These are phyloP conservation scores for Pelusios castaneus DNA, from an alignment of 2,113 vertebrate species.

Conservation along the genomic window DNA sequence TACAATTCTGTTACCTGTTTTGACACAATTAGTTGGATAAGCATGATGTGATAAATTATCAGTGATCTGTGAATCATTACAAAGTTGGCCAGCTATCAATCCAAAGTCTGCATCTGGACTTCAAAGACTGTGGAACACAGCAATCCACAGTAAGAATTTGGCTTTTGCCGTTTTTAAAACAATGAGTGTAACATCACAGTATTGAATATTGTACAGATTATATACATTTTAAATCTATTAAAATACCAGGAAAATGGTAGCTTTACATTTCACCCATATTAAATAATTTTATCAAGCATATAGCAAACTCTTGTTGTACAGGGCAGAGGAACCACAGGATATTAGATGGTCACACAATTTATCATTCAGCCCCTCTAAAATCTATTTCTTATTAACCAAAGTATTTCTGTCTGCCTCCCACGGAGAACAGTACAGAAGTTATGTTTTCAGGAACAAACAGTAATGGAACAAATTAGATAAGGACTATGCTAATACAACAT, in stretches of 20 bases:
- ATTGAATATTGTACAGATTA: neutral
- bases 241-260: neutral
- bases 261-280: neutral
- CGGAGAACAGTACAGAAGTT: neutral
- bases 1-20: neutral
- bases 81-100: neutral
- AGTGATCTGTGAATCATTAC: neutral
- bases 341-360: neutral
- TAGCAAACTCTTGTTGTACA: neutral
- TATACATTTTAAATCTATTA: neutral
- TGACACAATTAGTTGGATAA: neutral
- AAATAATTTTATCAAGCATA: neutral
- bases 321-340: neutral
- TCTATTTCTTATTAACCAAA: neutral
- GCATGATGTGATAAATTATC: neutral
- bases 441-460: neutral
- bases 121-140: neutral
- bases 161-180: neutral
- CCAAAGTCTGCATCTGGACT: neutral
- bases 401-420: slow-evolving; percentile 13
- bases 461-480: neutral
- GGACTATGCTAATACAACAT: neutral
- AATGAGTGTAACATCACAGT: neutral
- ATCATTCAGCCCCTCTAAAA: neutral
- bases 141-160: neutral